Percentiles rank a stretch among this genome's conserved stretches.
Evolutionary conservation across 2,888 invertebrate genomes (phyloP).

Genomic region (Chrysolina americana): DNA sequence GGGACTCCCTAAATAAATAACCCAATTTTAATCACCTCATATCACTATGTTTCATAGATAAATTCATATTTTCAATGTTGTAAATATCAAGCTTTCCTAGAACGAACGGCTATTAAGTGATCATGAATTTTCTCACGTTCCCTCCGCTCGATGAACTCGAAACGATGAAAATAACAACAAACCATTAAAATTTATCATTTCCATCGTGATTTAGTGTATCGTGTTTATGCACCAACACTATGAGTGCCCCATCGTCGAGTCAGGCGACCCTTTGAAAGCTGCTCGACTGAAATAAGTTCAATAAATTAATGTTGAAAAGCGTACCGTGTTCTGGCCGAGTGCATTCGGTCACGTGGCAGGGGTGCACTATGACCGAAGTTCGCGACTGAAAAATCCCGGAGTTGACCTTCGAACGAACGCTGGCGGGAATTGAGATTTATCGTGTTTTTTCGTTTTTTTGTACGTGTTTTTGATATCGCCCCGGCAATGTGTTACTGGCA

Average conservation of each 20-base stretch:
- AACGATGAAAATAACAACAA: constrained; percentile 52
- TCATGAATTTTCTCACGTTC: constrained; percentile 44
- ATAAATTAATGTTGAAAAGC: constrained; percentile 54
- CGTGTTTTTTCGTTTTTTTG: constrained; percentile 17
- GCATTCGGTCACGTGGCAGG: constrained; percentile 45
- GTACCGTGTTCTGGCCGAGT: constrained; percentile 41
- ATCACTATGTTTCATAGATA: too few species aligned
- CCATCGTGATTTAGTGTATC: constrained; percentile 50
- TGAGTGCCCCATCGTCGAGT: constrained; percentile 35
- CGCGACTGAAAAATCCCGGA: constrained; percentile 17
- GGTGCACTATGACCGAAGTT: constrained; percentile 22
- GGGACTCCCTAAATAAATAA: too few species aligned
- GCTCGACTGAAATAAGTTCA: constrained; percentile 52
- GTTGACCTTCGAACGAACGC: constrained; percentile 30
- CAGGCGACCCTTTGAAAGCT: constrained; percentile 35
- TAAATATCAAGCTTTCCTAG: background rate
- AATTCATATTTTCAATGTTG: background rate
- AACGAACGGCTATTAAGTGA: background rate
- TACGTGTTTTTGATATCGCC: constrained; percentile 20
- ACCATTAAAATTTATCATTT: constrained; percentile 55
- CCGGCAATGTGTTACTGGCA: constrained; percentile 19
- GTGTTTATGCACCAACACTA: constrained; percentile 44
- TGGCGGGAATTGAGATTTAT: constrained; percentile 18
- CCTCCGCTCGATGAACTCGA: constrained; percentile 29
- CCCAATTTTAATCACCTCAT: too few species aligned